Percentiles rank a stretch among this genome's conserved stretches.
These are phyloP conservation scores for Helostoma temminkii DNA, from an alignment of 2,797 vertebrate genomes.

Conservation along the genomic window DNA sequence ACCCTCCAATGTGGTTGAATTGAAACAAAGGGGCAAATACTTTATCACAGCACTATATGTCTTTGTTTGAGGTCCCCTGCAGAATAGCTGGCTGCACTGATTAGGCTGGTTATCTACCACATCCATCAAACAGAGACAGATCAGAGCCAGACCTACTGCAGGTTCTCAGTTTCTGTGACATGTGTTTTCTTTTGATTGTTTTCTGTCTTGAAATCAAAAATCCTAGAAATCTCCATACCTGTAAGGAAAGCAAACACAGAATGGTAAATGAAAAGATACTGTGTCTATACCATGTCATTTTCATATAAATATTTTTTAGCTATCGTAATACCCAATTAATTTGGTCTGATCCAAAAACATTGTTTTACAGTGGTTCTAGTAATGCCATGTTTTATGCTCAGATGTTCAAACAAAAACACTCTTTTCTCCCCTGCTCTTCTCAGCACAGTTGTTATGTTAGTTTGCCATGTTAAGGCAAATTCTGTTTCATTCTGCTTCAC, in stretches of 20 bases:
- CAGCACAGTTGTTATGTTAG: no score
- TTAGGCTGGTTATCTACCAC: neutral
- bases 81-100: neutral
- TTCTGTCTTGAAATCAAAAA: slow-evolving; percentile 2
- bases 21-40: no score
- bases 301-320: neutral
- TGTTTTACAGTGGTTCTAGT: neutral
- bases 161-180: slow-evolving; percentile 14
- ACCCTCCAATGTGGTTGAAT: no score
- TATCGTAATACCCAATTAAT: neutral
- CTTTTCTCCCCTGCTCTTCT: no score
- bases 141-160: slow-evolving; percentile 2
- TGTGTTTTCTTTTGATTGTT: neutral
- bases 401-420: no score
- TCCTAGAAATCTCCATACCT: slow-evolving; percentile 77
- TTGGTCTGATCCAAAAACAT: no score
- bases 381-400: no score
- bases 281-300: neutral
- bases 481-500: no score
- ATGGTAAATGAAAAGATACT: neutral
- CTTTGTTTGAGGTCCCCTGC: slow-evolving; percentile 19
- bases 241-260: slow-evolving; percentile 27
- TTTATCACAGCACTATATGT: no score
- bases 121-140: slow-evolving; percentile 14
- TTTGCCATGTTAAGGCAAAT: no score